Evolutionary conservation across 1,140 invertebrate species (phyloP).

Genomic region (Asbolus verrucosus): DNA sequence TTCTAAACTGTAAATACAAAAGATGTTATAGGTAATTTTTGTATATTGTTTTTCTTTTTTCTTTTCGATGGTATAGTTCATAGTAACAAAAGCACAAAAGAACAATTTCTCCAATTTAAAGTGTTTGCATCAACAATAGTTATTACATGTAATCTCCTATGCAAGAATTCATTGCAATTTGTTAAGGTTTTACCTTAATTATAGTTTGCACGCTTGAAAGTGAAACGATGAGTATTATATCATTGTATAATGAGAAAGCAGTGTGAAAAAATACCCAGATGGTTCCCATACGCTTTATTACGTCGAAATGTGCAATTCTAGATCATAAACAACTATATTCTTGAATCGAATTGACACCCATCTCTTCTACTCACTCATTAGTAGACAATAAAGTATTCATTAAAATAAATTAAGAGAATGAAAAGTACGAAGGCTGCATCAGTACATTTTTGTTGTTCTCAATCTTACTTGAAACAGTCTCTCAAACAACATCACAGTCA

Average conservation of each 20-base stretch:
- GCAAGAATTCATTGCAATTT: constrained; percentile 39
- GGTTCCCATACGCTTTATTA: constrained; percentile 51
- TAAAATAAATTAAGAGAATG: constrained; percentile 26
- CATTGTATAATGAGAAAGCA: constrained; percentile 44
- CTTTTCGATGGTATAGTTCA: constrained; percentile 27
- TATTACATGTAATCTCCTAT: constrained; percentile 39
- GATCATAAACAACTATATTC: constrained; percentile 50
- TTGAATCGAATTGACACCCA: constrained; percentile 44
- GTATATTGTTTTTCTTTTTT: constrained; percentile 19
- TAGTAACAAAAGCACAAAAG: constrained; percentile 38
- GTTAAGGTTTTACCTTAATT: constrained; percentile 38
- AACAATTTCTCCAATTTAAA: constrained; percentile 32
- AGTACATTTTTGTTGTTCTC: constrained; percentile 27
- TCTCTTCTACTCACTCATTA: constrained; percentile 11
- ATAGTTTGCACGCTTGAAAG: constrained; percentile 43
- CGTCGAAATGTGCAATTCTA: constrained; percentile 53
- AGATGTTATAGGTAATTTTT: constrained; percentile 30
- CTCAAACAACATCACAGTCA: background rate
- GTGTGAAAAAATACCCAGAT: constrained; percentile 41
- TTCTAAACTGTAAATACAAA: constrained; percentile 31
- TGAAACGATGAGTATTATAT: constrained; percentile 45
- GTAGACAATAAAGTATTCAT: constrained; percentile 2
- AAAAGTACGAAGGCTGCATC: constrained; percentile 28
- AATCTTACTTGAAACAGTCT: background rate
- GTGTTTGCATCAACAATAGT: constrained; percentile 38